Base-by-base conservation (phyloP, 2,797 vertebrate genomes). In the Aplochiton taeniatus region DNA sequence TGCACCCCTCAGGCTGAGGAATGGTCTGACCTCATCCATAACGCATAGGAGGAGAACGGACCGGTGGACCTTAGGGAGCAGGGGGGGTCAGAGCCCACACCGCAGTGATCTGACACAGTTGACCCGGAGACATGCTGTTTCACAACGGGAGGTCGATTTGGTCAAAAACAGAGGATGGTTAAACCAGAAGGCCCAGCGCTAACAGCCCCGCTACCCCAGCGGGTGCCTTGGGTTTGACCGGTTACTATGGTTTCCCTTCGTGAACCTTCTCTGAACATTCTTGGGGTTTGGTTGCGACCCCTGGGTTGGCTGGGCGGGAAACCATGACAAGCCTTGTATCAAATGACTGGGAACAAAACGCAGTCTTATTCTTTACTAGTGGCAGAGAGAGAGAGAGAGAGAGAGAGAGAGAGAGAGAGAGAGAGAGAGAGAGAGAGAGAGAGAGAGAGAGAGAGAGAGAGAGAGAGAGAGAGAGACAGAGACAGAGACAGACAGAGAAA, bases 301-400 rank as follows among this genome's bases (percentile, higher is more conserved):
- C 3, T 11, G 42, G 14, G 18, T 20, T 11, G 31, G 57, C 20
- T 49, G 12, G 11, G 7, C 18, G 9, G 13, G 70, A 75, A 65
- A 73, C 17, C 20, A 17, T 41, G 6, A 54, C 16, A 8, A 11
- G 65, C 57, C 58, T 66, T 68, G 53, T 18, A 59, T 72, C 60
- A 69, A 73, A 69, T 55, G 19, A 10, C 67, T 64, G n/a, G 10
- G 46, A 16, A 88, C 84, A 89, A 87, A 76, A 80, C 74, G 76
- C 43, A 60, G 49, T 54, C 72, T 88, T 89, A 75, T 85, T 81
- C 61, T 42, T 63, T 58, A 2, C 31, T 6, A 4, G 41, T 13
- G 60, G 55, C 68, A 61, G 61, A 70, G 66, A 76, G 48, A 31
- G 31, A 58, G 31, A 31, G 6, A 31, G 31, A 6, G 31, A 31